Base-by-base conservation (phyloP, 2,888 invertebrate genomes). In the Drosophila dives region DNA sequence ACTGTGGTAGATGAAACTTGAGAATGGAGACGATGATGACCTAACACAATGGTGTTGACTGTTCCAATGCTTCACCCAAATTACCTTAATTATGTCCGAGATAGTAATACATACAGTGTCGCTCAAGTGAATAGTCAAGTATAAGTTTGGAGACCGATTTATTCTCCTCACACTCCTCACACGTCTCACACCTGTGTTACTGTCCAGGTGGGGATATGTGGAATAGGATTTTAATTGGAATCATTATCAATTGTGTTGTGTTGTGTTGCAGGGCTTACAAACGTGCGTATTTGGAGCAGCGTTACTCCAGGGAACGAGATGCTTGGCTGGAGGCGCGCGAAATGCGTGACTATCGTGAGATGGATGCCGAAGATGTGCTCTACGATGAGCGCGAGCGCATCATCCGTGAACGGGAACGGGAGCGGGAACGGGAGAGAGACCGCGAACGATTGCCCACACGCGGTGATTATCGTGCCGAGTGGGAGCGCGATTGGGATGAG, bases 401-500 rank as follows among this genome's bases (percentile, higher is more conserved):
- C 12, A 50, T 89, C 45, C 83, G 89, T 15, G 75, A 85, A n/a
- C 70, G 83, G 2, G 81, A 89, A 50, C 82, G 90, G 5, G 76
- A 85, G n/a, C 72, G 83, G 1, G 82, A 89, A 50, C 83, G 92
- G 17, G 77, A 86, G 7, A 64, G 86, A 12, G 82, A 89, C 23
- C 81, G 92, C 29, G 86, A 91, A 48, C 64, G 91, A 20, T 69
- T 91, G 45, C 77, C 81, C 5, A 69, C 89, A 0, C 91, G 90
- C 0, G 86, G 89, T 0, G 91, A 92, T n/a, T 92, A 91, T 77
- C 89, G 91, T 1, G 81, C 78, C 10, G 91, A 92, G 17, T 92
- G 91, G 92, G 91, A 91, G 7, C 91, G 91, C 5, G 91, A 91
- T 17, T 91, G 91, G 91, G 89, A 91, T 59, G 90, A 87, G 4